A percentile compares a stretch with the other conserved stretches of the same genome.
Evolutionary conservation across 2,797 vertebrate species (phyloP).

Genomic region (Carduelis carduelis): DNA sequence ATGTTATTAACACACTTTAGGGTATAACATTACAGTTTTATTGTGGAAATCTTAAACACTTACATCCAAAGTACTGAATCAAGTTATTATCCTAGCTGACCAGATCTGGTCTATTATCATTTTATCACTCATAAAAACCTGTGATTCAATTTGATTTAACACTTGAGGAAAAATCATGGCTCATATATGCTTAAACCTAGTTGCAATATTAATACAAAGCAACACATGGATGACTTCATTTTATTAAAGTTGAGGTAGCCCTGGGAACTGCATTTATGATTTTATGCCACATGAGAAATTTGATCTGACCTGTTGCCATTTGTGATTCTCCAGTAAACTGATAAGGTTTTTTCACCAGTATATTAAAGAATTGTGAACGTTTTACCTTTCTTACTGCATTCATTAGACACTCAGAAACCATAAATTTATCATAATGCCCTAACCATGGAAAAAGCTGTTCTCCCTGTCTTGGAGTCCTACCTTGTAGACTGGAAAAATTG

Average conservation of each 20-base stretch:
- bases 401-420: not conserved
- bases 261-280: slow-evolving; percentile 67
- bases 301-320: slow-evolving; percentile 68
- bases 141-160: slow-evolving; percentile 79
- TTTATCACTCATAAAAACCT: slow-evolving; percentile 78
- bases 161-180: slow-evolving; percentile 67
- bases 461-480: not conserved
- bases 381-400: slow-evolving; percentile 43
- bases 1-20: slow-evolving; percentile 98
- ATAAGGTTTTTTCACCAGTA: slow-evolving; percentile 49
- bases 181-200: slow-evolving; percentile 61
- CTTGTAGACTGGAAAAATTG: not conserved
- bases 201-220: slow-evolving; percentile 73
- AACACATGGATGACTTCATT: slow-evolving; percentile 77
- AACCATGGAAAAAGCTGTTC: not conserved
- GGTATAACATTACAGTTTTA: slow-evolving; percentile 98
- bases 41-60: slow-evolving; percentile 98
- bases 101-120: slow-evolving; percentile 79
- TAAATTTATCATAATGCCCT: not conserved
- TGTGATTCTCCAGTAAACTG: slow-evolving; percentile 57
- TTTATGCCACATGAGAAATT: slow-evolving; percentile 37
- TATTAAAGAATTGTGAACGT: slow-evolving; percentile 12
- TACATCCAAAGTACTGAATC: slow-evolving; percentile 92
- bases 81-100: slow-evolving; percentile 91
- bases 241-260: slow-evolving; percentile 74